phyloP scores from a whole-genome alignment of 2,797 vertebrate genomes.

The Glossophaga mutica region DNA sequence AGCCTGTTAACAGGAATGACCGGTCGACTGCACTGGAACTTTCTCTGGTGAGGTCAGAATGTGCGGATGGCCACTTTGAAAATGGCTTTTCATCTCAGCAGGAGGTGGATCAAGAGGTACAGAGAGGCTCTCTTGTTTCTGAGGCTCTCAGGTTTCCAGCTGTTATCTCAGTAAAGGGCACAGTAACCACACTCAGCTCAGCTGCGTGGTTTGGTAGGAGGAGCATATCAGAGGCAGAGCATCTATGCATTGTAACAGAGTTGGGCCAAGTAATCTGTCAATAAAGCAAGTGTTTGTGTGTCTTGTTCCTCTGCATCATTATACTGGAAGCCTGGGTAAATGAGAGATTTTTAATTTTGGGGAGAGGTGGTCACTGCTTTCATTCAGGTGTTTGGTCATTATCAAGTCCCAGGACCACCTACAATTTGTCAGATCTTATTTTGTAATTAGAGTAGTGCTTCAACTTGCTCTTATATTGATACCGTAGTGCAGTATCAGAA shows the following conservation, averaged over 20 bases:
- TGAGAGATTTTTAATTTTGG: background rate
- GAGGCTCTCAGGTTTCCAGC: background rate
- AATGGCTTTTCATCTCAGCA: background rate
- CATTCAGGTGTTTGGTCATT: background rate
- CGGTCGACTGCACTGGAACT: background rate
- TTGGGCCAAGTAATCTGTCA: background rate
- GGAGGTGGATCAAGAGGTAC: background rate
- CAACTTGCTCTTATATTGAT: background rate
- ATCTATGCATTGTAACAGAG: background rate
- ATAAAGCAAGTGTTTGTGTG: background rate
- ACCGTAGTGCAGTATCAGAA: background rate
- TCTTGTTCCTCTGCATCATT: background rate
- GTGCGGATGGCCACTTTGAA: background rate
- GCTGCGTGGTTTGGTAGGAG: background rate
- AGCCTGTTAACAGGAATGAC: background rate
- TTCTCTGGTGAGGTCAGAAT: background rate
- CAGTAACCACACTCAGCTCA: background rate
- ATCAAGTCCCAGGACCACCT: background rate
- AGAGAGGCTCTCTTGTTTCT: background rate
- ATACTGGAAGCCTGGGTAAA: background rate
- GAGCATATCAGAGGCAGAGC: background rate
- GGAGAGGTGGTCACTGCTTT: background rate
- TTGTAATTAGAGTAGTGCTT: background rate
- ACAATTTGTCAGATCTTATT: background rate
- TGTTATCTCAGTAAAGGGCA: background rate